phyloP scores from a whole-genome alignment of 2,888 invertebrate genomes.

The Plebejus argus region DNA sequence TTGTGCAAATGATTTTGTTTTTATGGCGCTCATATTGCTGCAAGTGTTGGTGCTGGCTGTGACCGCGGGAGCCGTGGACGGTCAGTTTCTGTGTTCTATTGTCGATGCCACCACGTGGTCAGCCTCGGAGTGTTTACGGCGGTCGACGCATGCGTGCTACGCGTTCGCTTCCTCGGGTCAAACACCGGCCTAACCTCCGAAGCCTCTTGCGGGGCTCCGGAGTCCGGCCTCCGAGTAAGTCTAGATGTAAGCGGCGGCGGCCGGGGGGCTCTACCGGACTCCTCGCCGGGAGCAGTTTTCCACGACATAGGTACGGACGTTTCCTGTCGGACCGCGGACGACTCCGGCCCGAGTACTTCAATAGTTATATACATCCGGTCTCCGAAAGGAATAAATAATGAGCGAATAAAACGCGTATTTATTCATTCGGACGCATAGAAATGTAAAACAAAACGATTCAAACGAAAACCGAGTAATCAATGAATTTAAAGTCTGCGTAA shows the following conservation, averaged over 20 bases:
- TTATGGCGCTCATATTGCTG: slow-evolving; percentile 90
- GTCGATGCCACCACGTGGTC: slow-evolving; percentile 59
- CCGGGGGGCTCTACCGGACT: slow-evolving; percentile 41
- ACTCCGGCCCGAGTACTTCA: neutral
- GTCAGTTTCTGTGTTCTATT: slow-evolving; percentile 61
- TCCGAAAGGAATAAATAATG: slow-evolving; percentile 10
- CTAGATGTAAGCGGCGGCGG: slow-evolving; percentile 57
- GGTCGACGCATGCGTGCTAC: slow-evolving; percentile 70
- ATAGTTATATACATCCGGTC: slow-evolving; percentile 10
- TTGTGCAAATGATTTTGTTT: slow-evolving; percentile 86
- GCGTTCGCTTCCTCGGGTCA: slow-evolving; percentile 74
- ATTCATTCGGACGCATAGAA: slow-evolving; percentile 33
- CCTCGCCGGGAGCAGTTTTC: neutral
- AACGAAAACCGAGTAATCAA: slow-evolving; percentile 40
- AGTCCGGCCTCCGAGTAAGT: slow-evolving; percentile 63
- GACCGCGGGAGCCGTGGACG: slow-evolving; percentile 74
- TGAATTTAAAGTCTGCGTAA: slow-evolving; percentile 41
- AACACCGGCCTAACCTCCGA: slow-evolving; percentile 73
- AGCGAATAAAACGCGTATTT: slow-evolving; percentile 8
- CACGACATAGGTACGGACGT: neutral
- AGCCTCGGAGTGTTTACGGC: slow-evolving; percentile 72
- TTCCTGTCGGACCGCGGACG: neutral
- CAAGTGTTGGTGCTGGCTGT: slow-evolving; percentile 82
- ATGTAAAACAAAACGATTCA: slow-evolving; percentile 34
- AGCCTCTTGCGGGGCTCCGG: slow-evolving; percentile 61